Conservation (phyloP, 2,888 invertebrate species). For the Andrena praecox region DNA sequence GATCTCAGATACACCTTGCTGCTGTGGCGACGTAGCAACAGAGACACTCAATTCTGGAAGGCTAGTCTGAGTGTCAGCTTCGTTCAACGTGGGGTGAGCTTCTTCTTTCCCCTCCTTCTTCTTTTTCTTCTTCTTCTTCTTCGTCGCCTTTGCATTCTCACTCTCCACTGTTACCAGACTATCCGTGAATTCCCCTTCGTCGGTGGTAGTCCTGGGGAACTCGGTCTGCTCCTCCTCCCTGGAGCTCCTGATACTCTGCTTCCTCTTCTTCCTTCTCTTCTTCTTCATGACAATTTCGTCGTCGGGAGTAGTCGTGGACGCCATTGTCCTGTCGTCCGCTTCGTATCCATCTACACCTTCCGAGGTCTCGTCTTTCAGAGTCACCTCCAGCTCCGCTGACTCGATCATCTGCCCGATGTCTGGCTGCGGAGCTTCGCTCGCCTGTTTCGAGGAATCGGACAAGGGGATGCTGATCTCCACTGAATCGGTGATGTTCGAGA, state of each 20-base stretch:
- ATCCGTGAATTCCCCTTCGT: constrained; percentile 84
- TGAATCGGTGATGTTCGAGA: constrained; percentile 86
- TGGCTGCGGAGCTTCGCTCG: constrained; percentile 85
- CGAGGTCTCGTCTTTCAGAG: constrained; percentile 83
- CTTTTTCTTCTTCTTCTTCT: constrained; percentile 85
- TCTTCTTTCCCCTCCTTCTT: constrained; percentile 71
- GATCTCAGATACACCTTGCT: constrained; percentile 63
- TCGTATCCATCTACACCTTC: constrained; percentile 89
- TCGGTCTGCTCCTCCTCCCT: constrained; percentile 86
- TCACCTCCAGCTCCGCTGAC: constrained; percentile 29
- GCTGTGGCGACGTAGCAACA: constrained; percentile 68
- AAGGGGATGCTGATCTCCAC: constrained; percentile 86
- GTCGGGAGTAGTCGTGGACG: constrained; percentile 81
- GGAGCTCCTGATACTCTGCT: constrained; percentile 86
- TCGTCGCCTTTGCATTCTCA: constrained; percentile 72
- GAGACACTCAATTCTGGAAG: constrained; percentile 74
- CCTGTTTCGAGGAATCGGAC: constrained; percentile 86
- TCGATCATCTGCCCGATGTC: constrained; percentile 76
- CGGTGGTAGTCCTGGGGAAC: constrained; percentile 80
- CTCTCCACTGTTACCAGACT: constrained; percentile 76
- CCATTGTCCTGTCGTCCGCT: constrained; percentile 88
- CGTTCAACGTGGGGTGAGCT: constrained; percentile 82
- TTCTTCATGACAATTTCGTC: constrained; percentile 82
- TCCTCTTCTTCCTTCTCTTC: constrained; percentile 86
- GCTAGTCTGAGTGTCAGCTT: constrained; percentile 77